A percentile compares a stretch with the other conserved stretches of the same genome.
Evolutionary conservation across 2,113 vertebrate species (phyloP).

Genomic region (Potamarius usumacintae): DNA sequence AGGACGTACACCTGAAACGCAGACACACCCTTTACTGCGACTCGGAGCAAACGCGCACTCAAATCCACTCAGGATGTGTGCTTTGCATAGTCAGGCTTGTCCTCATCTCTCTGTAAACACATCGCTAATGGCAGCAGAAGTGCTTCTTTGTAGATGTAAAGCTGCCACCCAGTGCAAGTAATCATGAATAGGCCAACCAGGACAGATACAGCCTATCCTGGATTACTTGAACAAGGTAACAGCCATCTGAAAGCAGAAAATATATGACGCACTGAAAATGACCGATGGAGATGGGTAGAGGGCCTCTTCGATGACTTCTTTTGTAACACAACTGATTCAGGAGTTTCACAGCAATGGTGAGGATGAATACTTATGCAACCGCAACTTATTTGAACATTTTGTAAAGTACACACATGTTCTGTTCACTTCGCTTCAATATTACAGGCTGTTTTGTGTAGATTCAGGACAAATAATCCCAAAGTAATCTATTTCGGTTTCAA

Average conservation of each 20-base stretch:
- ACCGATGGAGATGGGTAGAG: background rate
- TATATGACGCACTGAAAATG: background rate
- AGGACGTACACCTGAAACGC: constrained; percentile 90
- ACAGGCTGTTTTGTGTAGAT: background rate
- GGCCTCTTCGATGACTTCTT: background rate
- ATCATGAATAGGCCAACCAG: constrained; percentile 94
- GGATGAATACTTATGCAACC: background rate
- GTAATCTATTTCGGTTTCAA: background rate
- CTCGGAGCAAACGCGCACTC: background rate
- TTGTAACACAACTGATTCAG: background rate
- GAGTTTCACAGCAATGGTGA: background rate
- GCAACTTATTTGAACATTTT: background rate
- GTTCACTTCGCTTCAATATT: too few species aligned
- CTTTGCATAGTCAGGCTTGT: too few species aligned
- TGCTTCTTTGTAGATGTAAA: constrained; percentile 32
- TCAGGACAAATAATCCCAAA: background rate
- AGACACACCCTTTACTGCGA: background rate
- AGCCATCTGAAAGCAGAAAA: constrained; percentile 53
- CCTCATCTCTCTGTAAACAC: background rate
- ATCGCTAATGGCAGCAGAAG: background rate
- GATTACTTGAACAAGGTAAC: constrained; percentile 99
- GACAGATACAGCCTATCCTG: constrained; percentile 99
- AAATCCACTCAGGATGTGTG: background rate
- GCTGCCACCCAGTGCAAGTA: constrained; percentile 93
- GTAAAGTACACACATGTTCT: background rate